These are phyloP conservation scores for Sebastiscus tertius DNA, from an alignment of 2,797 vertebrate species.

Conservation along the genomic window DNA sequence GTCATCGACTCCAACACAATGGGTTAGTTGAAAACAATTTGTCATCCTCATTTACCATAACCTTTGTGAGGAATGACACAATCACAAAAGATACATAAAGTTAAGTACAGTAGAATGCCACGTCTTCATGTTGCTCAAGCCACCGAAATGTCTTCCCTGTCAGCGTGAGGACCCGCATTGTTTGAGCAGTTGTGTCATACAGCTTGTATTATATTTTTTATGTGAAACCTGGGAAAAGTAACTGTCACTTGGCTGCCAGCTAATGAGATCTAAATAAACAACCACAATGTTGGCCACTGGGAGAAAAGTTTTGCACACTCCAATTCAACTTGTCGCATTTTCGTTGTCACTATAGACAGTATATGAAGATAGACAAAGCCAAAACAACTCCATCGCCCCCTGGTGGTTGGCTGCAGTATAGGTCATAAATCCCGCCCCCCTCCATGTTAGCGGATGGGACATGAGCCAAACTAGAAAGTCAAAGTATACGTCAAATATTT, in stretches of 20 bases:
- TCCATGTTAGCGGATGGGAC: too few relatives aligned
- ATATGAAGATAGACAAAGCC: too few relatives aligned
- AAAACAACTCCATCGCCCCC: too few relatives aligned
- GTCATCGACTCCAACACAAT: slow-evolving; percentile 67
- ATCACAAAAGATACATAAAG: slow-evolving; percentile 31
- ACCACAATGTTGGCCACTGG: slow-evolving; percentile 13
- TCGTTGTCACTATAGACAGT: too few relatives aligned
- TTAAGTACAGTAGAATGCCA: slow-evolving; percentile 18
- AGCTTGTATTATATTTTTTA: slow-evolving; percentile 31
- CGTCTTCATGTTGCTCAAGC: slow-evolving; percentile 1
- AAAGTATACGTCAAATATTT: too few relatives aligned
- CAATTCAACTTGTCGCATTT: slow-evolving; percentile 25
- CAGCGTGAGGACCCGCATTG: neutral
- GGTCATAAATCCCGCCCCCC: too few relatives aligned
- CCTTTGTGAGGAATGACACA: slow-evolving; percentile 59
- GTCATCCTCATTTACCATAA: slow-evolving; percentile 58
- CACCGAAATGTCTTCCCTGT: slow-evolving; percentile 20
- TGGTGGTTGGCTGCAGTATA: too few relatives aligned
- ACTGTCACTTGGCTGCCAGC: slow-evolving; percentile 41
- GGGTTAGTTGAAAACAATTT: slow-evolving; percentile 65
- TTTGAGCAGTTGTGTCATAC: slow-evolving; percentile 12
- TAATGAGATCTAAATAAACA: slow-evolving; percentile 27
- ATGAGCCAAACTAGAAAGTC: too few relatives aligned
- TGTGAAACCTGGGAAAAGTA: slow-evolving; percentile 6
- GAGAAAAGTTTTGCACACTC: slow-evolving; percentile 8